Percentiles rank a stretch among this genome's conserved stretches.
These are phyloP conservation scores for Mesocricetus auratus DNA, from an alignment of 2,113 vertebrate genomes.

Conservation along the genomic window DNA sequence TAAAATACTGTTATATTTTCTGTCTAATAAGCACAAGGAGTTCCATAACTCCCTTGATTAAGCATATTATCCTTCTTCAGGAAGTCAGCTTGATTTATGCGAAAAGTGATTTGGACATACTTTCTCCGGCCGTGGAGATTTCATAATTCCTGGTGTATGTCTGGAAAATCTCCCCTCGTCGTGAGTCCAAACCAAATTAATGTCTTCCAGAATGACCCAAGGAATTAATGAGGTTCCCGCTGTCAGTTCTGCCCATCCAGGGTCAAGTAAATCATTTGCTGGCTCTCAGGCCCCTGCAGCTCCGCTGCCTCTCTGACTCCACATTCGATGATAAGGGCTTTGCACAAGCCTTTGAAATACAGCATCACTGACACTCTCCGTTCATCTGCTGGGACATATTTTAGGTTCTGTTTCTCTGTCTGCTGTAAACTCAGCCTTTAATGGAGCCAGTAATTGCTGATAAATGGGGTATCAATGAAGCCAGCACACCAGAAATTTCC, in stretches of 20 bases:
- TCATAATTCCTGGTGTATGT: conserved; percentile 97
- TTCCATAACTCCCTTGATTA: conserved; percentile 95
- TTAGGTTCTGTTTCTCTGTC: conserved; percentile 90
- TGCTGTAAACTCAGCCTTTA: conserved; percentile 94
- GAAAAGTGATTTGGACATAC: conserved; percentile 93
- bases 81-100: conserved; percentile 95
- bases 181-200: conserved; percentile 97
- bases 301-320: conserved; percentile 90
- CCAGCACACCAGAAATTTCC: conserved; percentile 91
- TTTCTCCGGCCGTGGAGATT: conserved; percentile 93
- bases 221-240: conserved; percentile 99
- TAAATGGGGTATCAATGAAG: conserved; percentile 94
- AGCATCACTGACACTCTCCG: conserved; percentile 94
- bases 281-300: conserved; percentile 90
- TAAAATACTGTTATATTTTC: conserved; percentile 96
- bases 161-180: conserved; percentile 96
- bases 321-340: conserved; percentile 92
- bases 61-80: conserved; percentile 93
- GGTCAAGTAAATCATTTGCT: conserved; percentile 99
- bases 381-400: conserved; percentile 94
- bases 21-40: conserved; percentile 96
- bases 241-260: conserved; percentile 92
- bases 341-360: conserved; percentile 95
- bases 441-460: conserved; percentile 94
- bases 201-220: conserved; percentile 95